Conservation (phyloP, 2,113 vertebrate species). For the Poicephalus gulielmi region DNA sequence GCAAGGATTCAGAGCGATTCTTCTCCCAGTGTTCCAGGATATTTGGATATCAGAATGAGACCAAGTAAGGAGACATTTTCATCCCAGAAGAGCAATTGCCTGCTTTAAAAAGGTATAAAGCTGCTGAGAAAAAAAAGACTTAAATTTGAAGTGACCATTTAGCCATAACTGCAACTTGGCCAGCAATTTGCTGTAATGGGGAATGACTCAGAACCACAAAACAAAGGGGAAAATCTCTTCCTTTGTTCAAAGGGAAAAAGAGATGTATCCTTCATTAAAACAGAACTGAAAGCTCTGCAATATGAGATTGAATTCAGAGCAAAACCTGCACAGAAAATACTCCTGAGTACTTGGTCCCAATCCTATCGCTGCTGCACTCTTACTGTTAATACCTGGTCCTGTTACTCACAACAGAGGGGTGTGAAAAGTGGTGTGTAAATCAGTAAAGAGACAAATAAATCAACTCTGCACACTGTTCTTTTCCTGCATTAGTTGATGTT, state of each 20-base stretch:
- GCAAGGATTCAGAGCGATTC: neutral
- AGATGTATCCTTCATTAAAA: neutral
- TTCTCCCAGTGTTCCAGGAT: neutral
- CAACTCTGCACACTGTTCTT: neutral
- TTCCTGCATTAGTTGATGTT: neutral
- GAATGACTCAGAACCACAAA: slow-evolving; percentile 10
- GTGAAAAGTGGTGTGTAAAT: neutral
- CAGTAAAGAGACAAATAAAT: neutral
- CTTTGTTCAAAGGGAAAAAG: neutral
- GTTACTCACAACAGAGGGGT: neutral
- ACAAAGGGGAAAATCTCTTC: neutral
- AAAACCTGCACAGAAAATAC: neutral
- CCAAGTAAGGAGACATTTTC: neutral
- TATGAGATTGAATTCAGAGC: neutral
- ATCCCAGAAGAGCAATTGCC: neutral
- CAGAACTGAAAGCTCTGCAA: neutral
- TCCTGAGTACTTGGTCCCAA: neutral
- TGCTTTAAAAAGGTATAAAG: neutral
- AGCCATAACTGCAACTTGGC: neutral
- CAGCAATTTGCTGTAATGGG: neutral
- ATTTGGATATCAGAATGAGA: neutral
- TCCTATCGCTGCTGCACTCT: neutral
- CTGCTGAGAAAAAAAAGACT: neutral
- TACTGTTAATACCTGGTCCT: neutral
- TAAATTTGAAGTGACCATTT: slow-evolving; percentile 26